A percentile compares a stretch with the other conserved stretches of the same genome.
phyloP scores from a whole-genome alignment of 2,113 vertebrate genomes.

The Chrysemys picta region DNA sequence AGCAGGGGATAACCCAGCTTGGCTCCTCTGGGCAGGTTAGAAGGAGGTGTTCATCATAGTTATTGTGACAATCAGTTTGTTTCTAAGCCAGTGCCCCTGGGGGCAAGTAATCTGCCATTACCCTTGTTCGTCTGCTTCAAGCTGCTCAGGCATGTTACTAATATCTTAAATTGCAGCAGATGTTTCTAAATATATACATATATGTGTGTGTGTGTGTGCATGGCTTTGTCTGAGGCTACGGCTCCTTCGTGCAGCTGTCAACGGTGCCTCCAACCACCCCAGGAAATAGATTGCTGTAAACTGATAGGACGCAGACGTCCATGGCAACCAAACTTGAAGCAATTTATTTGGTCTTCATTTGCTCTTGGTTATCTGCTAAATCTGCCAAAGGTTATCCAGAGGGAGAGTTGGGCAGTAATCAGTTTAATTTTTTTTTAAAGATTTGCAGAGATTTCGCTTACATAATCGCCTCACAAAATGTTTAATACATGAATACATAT shows the following conservation, averaged over 20 bases:
- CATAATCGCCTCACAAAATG: conserved; percentile 40
- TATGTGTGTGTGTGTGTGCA: accelerated
- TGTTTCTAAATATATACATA: not conserved
- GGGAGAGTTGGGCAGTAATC: conserved; percentile 1
- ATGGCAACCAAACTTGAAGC: not conserved
- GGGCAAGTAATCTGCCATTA: not conserved
- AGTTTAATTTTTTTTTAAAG: conserved; percentile 27
- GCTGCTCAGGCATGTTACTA: not conserved
- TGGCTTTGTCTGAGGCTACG: not conserved
- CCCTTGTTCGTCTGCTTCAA: not conserved
- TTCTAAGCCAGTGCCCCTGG: not conserved
- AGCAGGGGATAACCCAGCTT: not conserved
- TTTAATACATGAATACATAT: conserved; percentile 33
- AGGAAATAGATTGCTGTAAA: not conserved
- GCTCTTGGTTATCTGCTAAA: conserved; percentile 6
- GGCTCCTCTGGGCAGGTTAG: not conserved
- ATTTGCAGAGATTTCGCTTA: conserved; percentile 66
- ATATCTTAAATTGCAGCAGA: conserved; percentile 14
- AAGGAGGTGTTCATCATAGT: not conserved
- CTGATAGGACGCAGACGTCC: not conserved
- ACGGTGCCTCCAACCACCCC: accelerated
- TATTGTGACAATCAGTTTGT: not conserved
- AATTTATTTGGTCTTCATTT: not conserved
- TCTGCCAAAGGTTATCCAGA: conserved; percentile 33
- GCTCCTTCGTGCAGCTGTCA: accelerated